Base-by-base conservation (phyloP, 2,113 vertebrate species). In the Ancistrus triradiatus region DNA sequence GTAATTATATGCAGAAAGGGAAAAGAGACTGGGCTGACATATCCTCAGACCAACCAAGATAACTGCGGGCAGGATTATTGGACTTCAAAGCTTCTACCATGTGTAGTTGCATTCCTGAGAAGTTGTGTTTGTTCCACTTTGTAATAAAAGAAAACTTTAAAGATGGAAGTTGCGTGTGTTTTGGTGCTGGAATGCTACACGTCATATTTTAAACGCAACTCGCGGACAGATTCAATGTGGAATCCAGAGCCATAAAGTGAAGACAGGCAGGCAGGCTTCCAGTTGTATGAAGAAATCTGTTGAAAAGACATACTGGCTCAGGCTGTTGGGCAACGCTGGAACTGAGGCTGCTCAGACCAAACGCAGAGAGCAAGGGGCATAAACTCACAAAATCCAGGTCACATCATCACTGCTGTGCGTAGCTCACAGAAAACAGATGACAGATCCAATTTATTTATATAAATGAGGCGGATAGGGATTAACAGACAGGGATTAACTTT, bases 51-150 rank as follows among this genome's bases (percentile, higher is more conserved):
- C 44, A 64, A 69, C 59, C 66, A 71, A 69, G 60, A 70, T 75
- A 60, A 77, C 87, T 89, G 85, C 85, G 59, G 88, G 87, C 86
- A 88, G 87, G 78, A 85, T 79, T 83, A 73, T 63, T 71, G 73
- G 72, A 77, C 71, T 80, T 79, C 56, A 72, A 35, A 66, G n/a
- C 21, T 70, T 80, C 58, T 67, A 73, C 59, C 56, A 72, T 74
- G 78, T 81, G 75, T 78, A 75, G 75, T 42, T 72, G 59, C 69
- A 72, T 76, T 66, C 64, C 72, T 66, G 66, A 69, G 37, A 48
- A 64, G 65, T 70, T 70, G 49, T 71, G 66, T 81, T 68, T 78
- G 78, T 72, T 76, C 74, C 56, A 57, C 67, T 53, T 78, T 75
- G 70, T 78, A 85, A 84, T 86, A 82, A 88, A 88, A 66, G 68